These are phyloP conservation scores for Dasyurus viverrinus DNA, from an alignment of 2,113 vertebrate genomes.

Conservation along the genomic window DNA sequence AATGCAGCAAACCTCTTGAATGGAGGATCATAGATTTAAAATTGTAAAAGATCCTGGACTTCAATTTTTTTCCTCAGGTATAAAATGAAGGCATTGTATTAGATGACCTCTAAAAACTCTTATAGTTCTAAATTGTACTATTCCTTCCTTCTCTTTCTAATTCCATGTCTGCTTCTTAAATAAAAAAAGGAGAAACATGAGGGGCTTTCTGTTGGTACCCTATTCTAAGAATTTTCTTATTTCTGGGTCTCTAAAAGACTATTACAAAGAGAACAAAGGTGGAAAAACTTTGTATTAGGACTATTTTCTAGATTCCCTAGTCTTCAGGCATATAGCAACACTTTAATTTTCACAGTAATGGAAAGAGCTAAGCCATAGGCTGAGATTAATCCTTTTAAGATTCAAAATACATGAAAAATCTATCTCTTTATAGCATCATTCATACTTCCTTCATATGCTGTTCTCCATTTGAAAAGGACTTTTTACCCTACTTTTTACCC, in stretches of 20 bases:
- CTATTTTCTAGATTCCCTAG: background rate
- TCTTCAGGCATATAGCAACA: background rate
- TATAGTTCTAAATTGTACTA: background rate
- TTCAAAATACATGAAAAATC: background rate
- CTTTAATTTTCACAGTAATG: constrained; percentile 1
- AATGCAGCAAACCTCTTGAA: background rate
- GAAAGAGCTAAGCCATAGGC: background rate
- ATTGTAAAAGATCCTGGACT: background rate
- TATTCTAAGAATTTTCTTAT: background rate
- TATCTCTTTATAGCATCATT: background rate
- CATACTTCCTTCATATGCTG: background rate
- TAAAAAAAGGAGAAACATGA: background rate
- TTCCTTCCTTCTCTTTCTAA: background rate
- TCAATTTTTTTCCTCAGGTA: background rate
- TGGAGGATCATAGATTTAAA: background rate
- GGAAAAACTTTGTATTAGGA: background rate
- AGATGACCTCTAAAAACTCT: background rate
- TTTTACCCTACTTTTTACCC: background rate
- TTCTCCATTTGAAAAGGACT: background rate
- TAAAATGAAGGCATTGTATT: background rate
- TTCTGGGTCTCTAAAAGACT: background rate
- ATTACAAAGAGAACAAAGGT: background rate
- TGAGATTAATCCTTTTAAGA: background rate
- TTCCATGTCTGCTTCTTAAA: background rate
- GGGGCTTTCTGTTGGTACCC: background rate